Percentiles rank a stretch among this genome's conserved stretches.
Conservation (phyloP, 2,797 vertebrate genomes). For the Euphonia xanthogaster region DNA sequence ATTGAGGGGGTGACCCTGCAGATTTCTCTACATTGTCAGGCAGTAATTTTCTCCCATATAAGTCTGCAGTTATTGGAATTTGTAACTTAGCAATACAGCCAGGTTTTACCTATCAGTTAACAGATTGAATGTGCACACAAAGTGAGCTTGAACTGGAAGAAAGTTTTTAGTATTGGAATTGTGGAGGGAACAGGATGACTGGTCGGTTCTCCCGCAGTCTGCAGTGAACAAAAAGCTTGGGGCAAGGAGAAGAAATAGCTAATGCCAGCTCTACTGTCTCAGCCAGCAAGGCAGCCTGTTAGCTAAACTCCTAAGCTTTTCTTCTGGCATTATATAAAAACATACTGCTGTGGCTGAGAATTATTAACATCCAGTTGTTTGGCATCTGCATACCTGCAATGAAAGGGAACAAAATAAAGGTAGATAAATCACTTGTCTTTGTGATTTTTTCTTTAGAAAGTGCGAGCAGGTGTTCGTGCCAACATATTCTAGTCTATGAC, state of each 20-base stretch:
- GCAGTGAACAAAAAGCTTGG: not conserved
- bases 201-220: not conserved
- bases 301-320: constrained; percentile 38
- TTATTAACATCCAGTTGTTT: not conserved
- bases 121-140: not conserved
- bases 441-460: constrained; percentile 69
- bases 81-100: not conserved
- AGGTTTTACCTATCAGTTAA: not conserved
- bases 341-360: not conserved
- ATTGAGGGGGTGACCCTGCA: not conserved
- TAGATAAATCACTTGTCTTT: constrained; percentile 58
- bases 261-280: not conserved
- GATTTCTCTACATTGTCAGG: not conserved
- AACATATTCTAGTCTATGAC: constrained; percentile 73
- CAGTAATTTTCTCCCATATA: not conserved
- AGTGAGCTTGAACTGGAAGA: not conserved
- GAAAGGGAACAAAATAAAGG: not conserved
- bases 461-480: constrained; percentile 17
- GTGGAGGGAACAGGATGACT: not conserved
- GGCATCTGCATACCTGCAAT: not conserved
- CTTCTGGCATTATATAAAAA: not conserved
- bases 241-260: not conserved
- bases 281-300: not conserved
- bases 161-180: not conserved
- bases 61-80: not conserved